Conservation (phyloP, 2,888 invertebrate genomes). For the Cryptophagus acutangulus region DNA sequence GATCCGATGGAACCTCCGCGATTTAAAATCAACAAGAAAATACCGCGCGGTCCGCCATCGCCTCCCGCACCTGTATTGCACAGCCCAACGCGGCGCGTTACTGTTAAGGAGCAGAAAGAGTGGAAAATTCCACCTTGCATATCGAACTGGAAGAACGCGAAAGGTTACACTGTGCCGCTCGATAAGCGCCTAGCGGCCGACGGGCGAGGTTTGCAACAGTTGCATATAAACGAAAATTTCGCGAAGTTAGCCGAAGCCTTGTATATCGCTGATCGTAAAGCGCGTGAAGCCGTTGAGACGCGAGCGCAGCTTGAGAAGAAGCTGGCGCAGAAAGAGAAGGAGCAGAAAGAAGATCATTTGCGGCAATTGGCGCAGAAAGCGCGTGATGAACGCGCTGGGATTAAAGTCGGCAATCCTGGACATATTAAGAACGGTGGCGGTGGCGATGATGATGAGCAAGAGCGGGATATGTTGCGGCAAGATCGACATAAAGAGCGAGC, state of each 20-base stretch:
- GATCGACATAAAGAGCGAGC: conserved; percentile 90
- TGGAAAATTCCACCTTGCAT: conserved; percentile 99
- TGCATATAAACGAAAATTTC: conserved; percentile 98
- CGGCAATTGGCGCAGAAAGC: conserved; percentile 91
- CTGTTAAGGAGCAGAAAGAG: conserved; percentile 97
- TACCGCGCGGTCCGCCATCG: conserved; percentile 98
- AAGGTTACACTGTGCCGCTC: conserved; percentile 94
- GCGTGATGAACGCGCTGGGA: conserved; percentile 89
- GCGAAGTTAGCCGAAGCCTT: conserved; percentile 96
- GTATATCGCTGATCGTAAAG: conserved; percentile 94
- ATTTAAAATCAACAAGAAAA: conserved; percentile 98
- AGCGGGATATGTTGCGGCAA: conserved; percentile 79
- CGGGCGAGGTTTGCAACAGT: conserved; percentile 93
- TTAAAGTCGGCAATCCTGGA: conserved; percentile 47
- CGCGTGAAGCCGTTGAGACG: conserved; percentile 95
- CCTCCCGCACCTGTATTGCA: conserved; percentile 99
- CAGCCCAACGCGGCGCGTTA: conserved; percentile 94
- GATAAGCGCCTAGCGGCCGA: conserved; percentile 98
- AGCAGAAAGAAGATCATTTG: conserved; percentile 94
- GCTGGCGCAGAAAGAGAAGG: conserved; percentile 95
- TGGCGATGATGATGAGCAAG: conserved; percentile 63
- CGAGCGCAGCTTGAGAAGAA: conserved; percentile 93
- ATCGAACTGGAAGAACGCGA: conserved; percentile 99
- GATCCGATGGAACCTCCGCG: conserved; percentile 99
- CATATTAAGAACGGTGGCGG: conserved; percentile 20